Evolutionary conservation across 2,888 invertebrate genomes (phyloP).

Genomic region (Lycia hirtaria): DNA sequence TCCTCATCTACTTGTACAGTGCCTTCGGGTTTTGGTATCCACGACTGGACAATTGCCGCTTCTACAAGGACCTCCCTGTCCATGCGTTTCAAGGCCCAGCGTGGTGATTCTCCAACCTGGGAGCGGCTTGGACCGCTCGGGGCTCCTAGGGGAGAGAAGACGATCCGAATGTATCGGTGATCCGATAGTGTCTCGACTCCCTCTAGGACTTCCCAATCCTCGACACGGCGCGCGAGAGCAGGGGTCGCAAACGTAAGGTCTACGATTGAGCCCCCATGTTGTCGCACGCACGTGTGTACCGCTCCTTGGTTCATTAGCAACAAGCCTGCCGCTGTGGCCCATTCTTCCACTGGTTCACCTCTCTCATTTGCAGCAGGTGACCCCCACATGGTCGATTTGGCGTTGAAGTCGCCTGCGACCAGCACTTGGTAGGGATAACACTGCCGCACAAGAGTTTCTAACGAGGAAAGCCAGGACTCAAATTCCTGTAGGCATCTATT

Average conservation of each 20-base stretch:
- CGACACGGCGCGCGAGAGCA: background rate
- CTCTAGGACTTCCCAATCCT: background rate
- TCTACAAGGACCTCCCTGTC: background rate
- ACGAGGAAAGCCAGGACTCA: too few relatives aligned
- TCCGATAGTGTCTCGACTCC: background rate
- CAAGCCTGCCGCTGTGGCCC: background rate
- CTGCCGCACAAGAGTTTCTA: too few relatives aligned
- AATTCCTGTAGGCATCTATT: too few relatives aligned
- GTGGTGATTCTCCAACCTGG: background rate
- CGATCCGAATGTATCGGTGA: background rate
- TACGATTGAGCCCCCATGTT: too few relatives aligned
- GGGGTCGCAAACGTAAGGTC: background rate
- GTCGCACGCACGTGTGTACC: background rate
- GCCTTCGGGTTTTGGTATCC: background rate
- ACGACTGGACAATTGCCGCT: background rate
- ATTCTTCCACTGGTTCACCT: background rate
- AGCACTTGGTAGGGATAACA: background rate
- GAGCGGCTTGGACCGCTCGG: background rate
- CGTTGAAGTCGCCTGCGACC: background rate
- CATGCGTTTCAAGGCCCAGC: background rate
- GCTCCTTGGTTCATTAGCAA: background rate
- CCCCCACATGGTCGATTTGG: constrained; percentile 1
- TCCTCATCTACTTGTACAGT: background rate
- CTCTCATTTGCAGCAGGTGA: background rate
- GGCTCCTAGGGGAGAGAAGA: background rate